phyloP scores from a whole-genome alignment of 2,113 vertebrate genomes.

The Gambusia affinis region DNA sequence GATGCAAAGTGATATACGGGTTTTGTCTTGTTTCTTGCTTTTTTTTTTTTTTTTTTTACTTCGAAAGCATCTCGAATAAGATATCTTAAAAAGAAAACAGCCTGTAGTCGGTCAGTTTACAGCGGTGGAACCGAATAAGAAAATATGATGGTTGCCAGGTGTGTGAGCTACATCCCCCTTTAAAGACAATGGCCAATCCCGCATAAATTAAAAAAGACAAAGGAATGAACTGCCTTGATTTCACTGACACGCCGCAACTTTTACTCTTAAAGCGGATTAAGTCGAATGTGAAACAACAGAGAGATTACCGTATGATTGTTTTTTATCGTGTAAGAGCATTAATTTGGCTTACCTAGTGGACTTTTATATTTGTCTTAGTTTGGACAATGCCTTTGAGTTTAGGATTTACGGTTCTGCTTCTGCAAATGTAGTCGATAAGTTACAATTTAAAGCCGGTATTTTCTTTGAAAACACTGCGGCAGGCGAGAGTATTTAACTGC shows the following conservation, averaged over 20 bases:
- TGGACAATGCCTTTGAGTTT: background rate
- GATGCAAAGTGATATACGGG: no score
- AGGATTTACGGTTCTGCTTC: background rate
- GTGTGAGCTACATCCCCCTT: background rate
- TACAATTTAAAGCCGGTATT: background rate
- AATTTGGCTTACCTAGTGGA: background rate
- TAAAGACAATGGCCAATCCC: no score
- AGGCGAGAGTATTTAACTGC: background rate
- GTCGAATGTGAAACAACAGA: background rate
- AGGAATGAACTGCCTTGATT: background rate
- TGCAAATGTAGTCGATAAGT: background rate
- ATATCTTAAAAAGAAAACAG: no score
- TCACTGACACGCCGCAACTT: background rate
- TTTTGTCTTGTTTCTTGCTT: no score
- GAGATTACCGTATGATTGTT: background rate
- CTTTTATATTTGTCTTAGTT: no score
- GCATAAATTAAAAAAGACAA: no score
- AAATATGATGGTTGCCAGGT: slow-evolving; percentile 77
- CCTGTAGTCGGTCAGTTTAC: slow-evolving; percentile 54
- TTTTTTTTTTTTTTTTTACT: background rate
- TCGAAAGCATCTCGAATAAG: background rate
- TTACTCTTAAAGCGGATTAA: background rate
- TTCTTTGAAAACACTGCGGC: background rate
- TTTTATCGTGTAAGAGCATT: background rate
- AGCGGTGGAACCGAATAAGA: slow-evolving; percentile 53